Percentiles rank a stretch among this genome's conserved stretches.
Conservation (phyloP, 2,888 invertebrate species). For the Tetramorium bicarinatum region DNA sequence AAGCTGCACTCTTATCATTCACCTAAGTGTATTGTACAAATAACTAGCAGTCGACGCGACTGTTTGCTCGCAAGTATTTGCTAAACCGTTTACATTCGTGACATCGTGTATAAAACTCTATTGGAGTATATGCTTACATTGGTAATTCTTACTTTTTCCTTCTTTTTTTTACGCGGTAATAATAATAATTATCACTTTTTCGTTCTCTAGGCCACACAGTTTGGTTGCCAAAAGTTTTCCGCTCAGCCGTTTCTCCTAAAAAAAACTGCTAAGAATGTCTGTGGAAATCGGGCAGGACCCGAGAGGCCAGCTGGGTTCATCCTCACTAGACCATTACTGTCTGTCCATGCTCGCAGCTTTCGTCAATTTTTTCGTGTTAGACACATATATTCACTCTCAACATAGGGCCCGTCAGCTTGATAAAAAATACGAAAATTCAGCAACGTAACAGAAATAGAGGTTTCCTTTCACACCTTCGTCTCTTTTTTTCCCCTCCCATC, state of each 20-base stretch:
- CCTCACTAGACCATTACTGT: constrained; percentile 84
- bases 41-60: constrained; percentile 85
- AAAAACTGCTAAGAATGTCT: constrained; percentile 78
- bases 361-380: constrained; percentile 63
- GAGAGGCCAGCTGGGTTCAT: constrained; percentile 86
- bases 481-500: constrained; percentile 49
- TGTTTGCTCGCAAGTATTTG: constrained; percentile 82
- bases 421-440: constrained; percentile 68
- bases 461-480: constrained; percentile 59
- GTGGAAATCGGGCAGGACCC: constrained; percentile 83
- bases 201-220: constrained; percentile 86
- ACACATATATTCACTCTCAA: constrained; percentile 72
- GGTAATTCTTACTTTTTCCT: constrained; percentile 78
- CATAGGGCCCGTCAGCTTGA: constrained; percentile 76
- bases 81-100: constrained; percentile 86
- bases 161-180: constrained; percentile 78
- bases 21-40: constrained; percentile 86
- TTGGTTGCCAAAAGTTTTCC: constrained; percentile 82
- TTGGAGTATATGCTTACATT: constrained; percentile 86
- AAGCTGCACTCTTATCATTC: constrained; percentile 86
- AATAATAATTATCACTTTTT: constrained; percentile 86
- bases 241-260: constrained; percentile 73
- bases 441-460: constrained; percentile 66
- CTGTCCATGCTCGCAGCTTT: constrained; percentile 72
- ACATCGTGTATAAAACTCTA: constrained; percentile 86